Percentiles rank a stretch among this genome's conserved stretches.
Conservation (phyloP, 2,113 vertebrate species). For the Cyprinodon variegatus region DNA sequence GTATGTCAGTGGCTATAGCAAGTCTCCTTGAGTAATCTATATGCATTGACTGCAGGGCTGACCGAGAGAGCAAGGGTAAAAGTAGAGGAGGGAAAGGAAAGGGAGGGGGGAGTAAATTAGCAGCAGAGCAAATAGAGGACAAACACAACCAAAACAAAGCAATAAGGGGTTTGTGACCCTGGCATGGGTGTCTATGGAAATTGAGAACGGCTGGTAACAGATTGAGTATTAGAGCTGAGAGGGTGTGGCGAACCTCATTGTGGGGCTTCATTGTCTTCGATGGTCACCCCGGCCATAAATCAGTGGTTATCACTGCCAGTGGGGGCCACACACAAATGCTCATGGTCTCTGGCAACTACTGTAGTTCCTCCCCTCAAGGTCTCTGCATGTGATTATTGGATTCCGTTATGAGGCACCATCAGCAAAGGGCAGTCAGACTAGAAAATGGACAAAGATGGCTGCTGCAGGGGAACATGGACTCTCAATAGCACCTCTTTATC, state of each 20-base stretch:
- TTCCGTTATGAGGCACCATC: conserved; percentile 69
- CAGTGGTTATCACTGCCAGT: conserved; percentile 54
- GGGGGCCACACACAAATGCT: conserved; percentile 33
- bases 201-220: conserved; percentile 38
- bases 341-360: conserved; percentile 44
- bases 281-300: conserved; percentile 65
- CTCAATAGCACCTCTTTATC: conserved; percentile 56
- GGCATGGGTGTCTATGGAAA: conserved; percentile 57
- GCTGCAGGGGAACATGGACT: conserved; percentile 52
- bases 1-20: conserved; percentile 78
- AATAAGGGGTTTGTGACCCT: conserved; percentile 54
- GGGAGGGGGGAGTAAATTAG: conserved; percentile 26
- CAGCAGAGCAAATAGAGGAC: conserved; percentile 38
- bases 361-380: conserved; percentile 64
- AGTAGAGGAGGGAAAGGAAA: neutral
- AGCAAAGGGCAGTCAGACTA: conserved; percentile 66
- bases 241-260: conserved; percentile 63
- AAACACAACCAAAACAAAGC: conserved; percentile 52
- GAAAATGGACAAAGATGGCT: conserved; percentile 65
- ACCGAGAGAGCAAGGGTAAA: neutral
- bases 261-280: conserved; percentile 66
- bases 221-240: conserved; percentile 60
- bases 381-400: conserved; percentile 74
- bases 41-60: conserved; percentile 1
- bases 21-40: conserved; percentile 5